Percentiles rank a stretch among this genome's conserved stretches.
Conservation (phyloP, 2,113 vertebrate species). For the Emydura subglobosa region DNA sequence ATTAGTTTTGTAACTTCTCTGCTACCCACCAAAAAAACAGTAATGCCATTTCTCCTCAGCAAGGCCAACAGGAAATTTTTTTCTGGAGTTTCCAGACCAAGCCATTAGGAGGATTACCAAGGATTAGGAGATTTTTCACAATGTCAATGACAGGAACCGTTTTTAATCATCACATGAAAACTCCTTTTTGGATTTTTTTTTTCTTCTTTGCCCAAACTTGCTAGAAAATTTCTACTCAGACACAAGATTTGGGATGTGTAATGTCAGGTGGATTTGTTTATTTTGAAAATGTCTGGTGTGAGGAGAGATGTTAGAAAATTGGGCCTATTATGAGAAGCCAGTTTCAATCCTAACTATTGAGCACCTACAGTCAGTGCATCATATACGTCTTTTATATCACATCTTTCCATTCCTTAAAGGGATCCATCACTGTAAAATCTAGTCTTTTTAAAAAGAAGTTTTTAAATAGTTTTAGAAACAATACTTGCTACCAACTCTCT, state of each 20-base stretch:
- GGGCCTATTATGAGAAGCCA: neutral
- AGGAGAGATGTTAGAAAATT: conserved; percentile 14
- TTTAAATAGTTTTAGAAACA: neutral
- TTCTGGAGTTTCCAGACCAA: fast-evolving
- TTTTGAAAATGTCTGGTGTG: conserved; percentile 11
- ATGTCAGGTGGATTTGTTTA: neutral
- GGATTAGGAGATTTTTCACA: neutral
- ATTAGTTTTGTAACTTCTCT: no score
- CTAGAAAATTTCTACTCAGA: neutral
- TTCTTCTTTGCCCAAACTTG: neutral
- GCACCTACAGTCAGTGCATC: neutral
- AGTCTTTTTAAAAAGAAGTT: neutral
- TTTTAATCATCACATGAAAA: neutral
- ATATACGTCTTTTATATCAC: no score
- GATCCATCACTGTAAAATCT: neutral
- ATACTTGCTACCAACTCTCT: neutral
- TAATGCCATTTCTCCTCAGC: neutral
- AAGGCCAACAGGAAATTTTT: neutral
- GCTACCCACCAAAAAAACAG: no score
- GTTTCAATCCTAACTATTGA: neutral
- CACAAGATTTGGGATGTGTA: neutral
- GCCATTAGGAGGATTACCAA: neutral
- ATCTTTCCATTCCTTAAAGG: neutral
- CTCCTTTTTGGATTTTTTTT: neutral
- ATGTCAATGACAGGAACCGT: neutral